Conservation (phyloP, 1,140 invertebrate species). For the Papilio polytes region DNA sequence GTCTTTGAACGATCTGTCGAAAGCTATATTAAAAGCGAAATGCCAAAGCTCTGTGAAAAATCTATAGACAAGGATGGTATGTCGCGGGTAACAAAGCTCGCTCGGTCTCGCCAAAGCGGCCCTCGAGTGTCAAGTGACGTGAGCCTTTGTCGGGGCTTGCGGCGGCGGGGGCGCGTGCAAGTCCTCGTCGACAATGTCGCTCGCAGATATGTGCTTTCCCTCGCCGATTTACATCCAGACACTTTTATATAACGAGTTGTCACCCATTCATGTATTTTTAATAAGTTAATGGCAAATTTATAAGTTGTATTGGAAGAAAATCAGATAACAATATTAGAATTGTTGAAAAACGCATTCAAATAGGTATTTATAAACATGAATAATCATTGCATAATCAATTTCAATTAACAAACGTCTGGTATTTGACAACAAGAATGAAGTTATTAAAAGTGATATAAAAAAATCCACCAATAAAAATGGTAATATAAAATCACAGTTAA, state of each 20-base stretch:
- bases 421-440: slow-evolving; percentile 27
- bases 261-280: neutral
- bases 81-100: slow-evolving; percentile 16
- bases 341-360: neutral
- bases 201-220: slow-evolving; percentile 14
- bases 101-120: slow-evolving; percentile 10
- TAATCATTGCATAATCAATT: neutral
- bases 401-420: slow-evolving; percentile 28
- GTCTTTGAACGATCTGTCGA: neutral
- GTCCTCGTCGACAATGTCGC: slow-evolving; percentile 4
- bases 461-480: slow-evolving; percentile 21
- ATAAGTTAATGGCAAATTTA: neutral
- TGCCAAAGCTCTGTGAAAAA: neutral
- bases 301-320: neutral
- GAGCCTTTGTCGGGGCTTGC: slow-evolving; percentile 24
- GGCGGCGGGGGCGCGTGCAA: neutral
- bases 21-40: neutral
- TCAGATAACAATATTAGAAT: neutral
- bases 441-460: slow-evolving; percentile 33
- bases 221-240: neutral
- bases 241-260: neutral
- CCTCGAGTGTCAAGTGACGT: slow-evolving; percentile 18
- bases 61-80: slow-evolving; percentile 4
- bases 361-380: neutral
- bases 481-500: neutral